phyloP scores from a whole-genome alignment of 2,888 invertebrate species.

The Conistra vaccinii region DNA sequence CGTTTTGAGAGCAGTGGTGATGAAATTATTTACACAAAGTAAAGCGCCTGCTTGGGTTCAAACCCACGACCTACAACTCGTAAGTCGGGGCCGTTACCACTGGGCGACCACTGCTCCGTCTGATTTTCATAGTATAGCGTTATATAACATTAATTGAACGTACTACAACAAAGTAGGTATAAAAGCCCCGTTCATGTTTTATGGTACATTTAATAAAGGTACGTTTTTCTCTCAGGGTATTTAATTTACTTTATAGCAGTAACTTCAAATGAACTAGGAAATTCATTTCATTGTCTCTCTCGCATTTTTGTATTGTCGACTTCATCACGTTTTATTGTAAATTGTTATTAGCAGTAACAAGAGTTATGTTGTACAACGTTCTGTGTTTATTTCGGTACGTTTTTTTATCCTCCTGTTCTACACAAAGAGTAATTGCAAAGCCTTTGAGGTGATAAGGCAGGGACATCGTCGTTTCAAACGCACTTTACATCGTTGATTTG shows the following conservation, averaged over 20 bases:
- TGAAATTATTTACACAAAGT: no score
- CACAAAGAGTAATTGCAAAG: not conserved
- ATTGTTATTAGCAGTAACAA: slow-evolving; percentile 45
- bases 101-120: no score
- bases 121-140: slow-evolving; percentile 13
- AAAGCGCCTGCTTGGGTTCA: no score
- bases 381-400: slow-evolving; percentile 30
- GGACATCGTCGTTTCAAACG: not conserved
- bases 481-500: not conserved
- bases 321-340: slow-evolving; percentile 48
- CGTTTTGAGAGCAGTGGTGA: no score
- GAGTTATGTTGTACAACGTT: slow-evolving; percentile 36
- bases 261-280: slow-evolving; percentile 63
- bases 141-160: slow-evolving; percentile 27
- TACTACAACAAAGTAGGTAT: slow-evolving; percentile 33
- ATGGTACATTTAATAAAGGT: slow-evolving; percentile 57
- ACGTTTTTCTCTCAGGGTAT: slow-evolving; percentile 60
- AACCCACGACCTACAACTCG: no score
- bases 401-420: not conserved
- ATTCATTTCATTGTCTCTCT: slow-evolving; percentile 60
- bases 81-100: no score
- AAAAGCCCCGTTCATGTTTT: slow-evolving; percentile 51
- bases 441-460: not conserved
- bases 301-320: slow-evolving; percentile 54
- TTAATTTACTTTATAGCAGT: slow-evolving; percentile 58